Evolutionary conservation across 2,113 vertebrate genomes (phyloP).

Genomic region (Silurus meridionalis): DNA sequence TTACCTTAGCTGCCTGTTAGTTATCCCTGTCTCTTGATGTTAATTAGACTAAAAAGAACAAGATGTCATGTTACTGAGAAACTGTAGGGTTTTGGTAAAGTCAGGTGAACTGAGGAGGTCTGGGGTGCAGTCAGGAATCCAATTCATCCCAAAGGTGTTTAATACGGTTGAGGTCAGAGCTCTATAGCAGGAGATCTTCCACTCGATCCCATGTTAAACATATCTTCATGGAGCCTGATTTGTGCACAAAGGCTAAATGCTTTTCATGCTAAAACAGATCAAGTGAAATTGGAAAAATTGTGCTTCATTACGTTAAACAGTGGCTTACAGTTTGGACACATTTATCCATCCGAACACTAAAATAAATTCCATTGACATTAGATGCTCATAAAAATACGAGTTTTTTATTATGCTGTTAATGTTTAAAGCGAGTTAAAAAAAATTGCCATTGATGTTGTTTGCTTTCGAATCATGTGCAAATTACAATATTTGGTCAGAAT

Average conservation of each 20-base stretch:
- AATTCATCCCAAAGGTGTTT: too few relatives aligned
- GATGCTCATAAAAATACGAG: not conserved
- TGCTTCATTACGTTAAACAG: not conserved
- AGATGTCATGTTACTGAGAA: not conserved
- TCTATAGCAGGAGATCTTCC: too few relatives aligned
- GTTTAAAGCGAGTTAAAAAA: not conserved
- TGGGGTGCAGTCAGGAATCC: too few relatives aligned
- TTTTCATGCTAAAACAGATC: too few relatives aligned
- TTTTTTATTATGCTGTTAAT: not conserved
- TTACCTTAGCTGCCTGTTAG: too few relatives aligned
- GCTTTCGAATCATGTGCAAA: not conserved
- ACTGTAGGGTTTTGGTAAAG: not conserved
- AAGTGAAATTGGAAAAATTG: too few relatives aligned
- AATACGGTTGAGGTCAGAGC: too few relatives aligned
- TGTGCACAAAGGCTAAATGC: too few relatives aligned
- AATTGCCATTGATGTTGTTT: not conserved
- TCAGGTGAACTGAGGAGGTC: too few relatives aligned
- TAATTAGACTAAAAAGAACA: not conserved
- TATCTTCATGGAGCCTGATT: too few relatives aligned
- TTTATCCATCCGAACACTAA: not conserved
- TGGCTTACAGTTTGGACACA: not conserved
- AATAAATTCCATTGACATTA: not conserved
- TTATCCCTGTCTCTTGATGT: not conserved
- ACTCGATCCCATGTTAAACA: too few relatives aligned
- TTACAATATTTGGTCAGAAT: not conserved